Percentiles rank a stretch among this genome's conserved stretches.
Evolutionary conservation across 2,113 vertebrate species (phyloP).

Genomic region (Pterophyllum scalare): DNA sequence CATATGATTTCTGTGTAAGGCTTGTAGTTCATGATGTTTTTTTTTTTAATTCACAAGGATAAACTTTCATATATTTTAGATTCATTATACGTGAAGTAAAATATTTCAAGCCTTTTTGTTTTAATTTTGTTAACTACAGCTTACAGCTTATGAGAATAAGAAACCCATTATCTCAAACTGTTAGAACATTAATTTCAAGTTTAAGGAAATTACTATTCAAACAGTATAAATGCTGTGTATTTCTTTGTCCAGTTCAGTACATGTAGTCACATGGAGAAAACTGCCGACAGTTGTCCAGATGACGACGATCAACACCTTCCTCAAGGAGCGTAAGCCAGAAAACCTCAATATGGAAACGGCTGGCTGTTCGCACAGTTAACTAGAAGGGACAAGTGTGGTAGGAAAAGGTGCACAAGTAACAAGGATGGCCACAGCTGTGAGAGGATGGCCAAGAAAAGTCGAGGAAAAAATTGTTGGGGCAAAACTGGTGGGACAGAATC

Average conservation of each 20-base stretch:
- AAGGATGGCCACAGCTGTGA: not conserved
- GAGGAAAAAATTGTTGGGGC: not conserved
- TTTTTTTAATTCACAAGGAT: rapidly evolving
- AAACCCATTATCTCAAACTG: no score
- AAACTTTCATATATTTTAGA: not conserved
- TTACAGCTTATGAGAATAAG: not conserved
- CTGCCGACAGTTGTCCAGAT: not conserved
- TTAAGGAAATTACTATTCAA: no score
- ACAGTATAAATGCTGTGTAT: no score
- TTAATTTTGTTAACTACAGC: not conserved
- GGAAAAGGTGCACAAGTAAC: no score
- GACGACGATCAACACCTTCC: not conserved
- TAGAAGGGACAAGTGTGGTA: not conserved
- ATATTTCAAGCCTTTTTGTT: not conserved
- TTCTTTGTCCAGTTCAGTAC: no score
- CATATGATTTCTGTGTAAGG: no score
- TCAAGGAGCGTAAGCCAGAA: not conserved
- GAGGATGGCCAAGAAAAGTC: not conserved
- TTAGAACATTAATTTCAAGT: no score
- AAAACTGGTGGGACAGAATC: not conserved
- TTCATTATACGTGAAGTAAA: not conserved
- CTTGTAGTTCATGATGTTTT: no score
- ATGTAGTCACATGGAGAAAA: not conserved
- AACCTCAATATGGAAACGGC: not conserved
- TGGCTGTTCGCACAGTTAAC: not conserved